Evolutionary conservation across 2,888 invertebrate genomes (phyloP).

Genomic region (Eupithecia subumbrata): DNA sequence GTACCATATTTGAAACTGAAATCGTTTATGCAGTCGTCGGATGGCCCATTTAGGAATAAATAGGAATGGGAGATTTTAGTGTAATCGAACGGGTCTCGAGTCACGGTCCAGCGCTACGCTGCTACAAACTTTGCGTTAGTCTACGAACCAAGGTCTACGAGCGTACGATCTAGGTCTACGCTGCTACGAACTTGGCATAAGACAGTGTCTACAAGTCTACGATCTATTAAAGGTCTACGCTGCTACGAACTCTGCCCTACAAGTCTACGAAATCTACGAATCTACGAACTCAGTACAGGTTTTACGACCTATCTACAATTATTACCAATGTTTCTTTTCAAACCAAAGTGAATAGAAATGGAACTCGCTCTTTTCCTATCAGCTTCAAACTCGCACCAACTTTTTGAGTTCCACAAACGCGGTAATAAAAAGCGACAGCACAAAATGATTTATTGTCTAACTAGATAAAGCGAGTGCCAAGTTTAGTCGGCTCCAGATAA

Average conservation of each 20-base stretch:
- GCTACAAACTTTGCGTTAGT: not conserved
- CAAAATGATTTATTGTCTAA: constrained; percentile 77
- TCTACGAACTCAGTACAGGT: not conserved
- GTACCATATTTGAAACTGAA: no score
- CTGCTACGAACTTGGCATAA: not conserved
- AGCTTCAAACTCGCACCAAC: constrained; percentile 47
- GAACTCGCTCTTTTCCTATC: constrained; percentile 5
- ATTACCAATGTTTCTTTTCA: not conserved
- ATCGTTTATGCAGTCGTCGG: no score
- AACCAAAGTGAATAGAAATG: not conserved
- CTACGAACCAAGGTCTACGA: constrained; percentile 5
- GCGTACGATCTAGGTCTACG: not conserved
- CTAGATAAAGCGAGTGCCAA: constrained; percentile 74
- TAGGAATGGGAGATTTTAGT: no score
- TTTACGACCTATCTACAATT: not conserved
- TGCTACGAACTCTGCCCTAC: not conserved
- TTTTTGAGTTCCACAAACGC: constrained; percentile 52
- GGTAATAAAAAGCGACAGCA: constrained; percentile 76
- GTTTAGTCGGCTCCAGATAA: constrained; percentile 66
- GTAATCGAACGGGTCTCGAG: no score
- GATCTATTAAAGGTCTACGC: not conserved
- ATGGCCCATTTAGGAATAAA: no score
- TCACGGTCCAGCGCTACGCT: no score
- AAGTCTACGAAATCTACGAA: not conserved
- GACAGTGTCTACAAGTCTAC: not conserved